Evolutionary conservation across 1,140 invertebrate species (phyloP).

Genomic region (Caenorhabditis remanei): DNA sequence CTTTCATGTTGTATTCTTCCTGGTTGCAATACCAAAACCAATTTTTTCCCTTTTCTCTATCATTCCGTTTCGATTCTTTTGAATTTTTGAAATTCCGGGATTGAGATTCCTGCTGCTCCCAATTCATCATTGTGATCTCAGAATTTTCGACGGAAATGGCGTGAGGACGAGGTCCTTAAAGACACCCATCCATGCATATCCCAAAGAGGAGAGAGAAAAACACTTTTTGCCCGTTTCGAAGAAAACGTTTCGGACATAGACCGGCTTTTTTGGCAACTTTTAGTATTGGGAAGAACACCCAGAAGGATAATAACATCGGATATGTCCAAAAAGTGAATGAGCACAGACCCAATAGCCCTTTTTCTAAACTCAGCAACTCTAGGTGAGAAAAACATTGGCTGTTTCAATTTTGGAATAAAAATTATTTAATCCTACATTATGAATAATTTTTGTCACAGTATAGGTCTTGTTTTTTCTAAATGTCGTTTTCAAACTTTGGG

Average conservation of each 20-base stretch:
- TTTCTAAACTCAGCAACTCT: no score
- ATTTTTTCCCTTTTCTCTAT: background rate
- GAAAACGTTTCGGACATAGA: slow-evolving; percentile 7
- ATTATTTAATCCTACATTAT: no score
- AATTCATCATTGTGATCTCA: slow-evolving; percentile 21
- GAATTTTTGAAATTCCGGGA: background rate
- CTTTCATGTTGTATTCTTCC: slow-evolving; percentile 33
- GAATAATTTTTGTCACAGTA: no score
- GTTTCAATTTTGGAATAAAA: no score
- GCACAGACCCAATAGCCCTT: no score
- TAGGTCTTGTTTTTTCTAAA: no score
- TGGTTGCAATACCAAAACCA: slow-evolving; percentile 17
- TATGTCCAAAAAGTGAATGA: no score
- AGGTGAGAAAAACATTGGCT: no score
- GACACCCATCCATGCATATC: slow-evolving; percentile 52
- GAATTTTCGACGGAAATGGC: slow-evolving; percentile 26
- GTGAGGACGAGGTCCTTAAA: slow-evolving; percentile 40
- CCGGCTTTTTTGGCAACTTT: background rate
- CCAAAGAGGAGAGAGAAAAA: slow-evolving; percentile 15
- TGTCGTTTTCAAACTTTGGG: no score
- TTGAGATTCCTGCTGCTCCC: background rate
- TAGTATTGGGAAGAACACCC: background rate
- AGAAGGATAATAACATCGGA: no score
- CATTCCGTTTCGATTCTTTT: background rate
- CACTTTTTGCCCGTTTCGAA: background rate